Conservation (phyloP, 2,888 invertebrate species). For the Harmothoe impar region DNA sequence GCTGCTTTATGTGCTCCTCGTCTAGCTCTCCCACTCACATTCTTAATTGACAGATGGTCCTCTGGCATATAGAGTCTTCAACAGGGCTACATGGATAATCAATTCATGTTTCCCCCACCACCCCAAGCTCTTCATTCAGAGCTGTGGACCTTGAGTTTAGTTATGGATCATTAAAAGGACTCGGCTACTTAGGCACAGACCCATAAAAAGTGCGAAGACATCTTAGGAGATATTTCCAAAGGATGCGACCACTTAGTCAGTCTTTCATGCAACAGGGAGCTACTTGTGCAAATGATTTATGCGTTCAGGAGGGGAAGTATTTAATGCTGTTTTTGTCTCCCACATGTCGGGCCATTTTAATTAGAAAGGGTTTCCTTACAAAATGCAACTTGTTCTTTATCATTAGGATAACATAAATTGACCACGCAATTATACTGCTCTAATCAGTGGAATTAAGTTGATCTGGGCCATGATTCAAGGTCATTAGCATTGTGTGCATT, state of each 20-base stretch:
- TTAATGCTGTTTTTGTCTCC: no score
- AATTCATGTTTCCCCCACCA: neutral
- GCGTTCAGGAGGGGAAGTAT: no score
- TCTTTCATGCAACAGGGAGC: neutral
- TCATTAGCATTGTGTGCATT: no score
- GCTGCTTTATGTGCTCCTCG: conserved; percentile 9
- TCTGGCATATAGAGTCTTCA: neutral
- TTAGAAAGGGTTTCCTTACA: no score
- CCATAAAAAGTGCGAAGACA: neutral
- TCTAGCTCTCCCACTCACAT: neutral
- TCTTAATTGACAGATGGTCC: conserved; percentile 25
- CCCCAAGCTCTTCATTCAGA: conserved; percentile 14
- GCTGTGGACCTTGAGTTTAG: neutral
- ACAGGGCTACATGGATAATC: neutral
- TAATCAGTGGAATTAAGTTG: no score
- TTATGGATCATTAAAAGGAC: conserved; percentile 10
- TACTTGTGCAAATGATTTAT: no score
- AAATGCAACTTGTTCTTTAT: no score
- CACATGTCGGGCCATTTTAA: no score
- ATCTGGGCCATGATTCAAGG: no score
- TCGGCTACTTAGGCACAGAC: neutral
- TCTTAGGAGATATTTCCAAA: neutral
- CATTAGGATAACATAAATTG: no score
- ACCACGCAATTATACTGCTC: no score
- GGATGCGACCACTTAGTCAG: neutral